phyloP scores from a whole-genome alignment of 35 echinoderm and acorn worm species.

The Stichopus chloronotus region DNA sequence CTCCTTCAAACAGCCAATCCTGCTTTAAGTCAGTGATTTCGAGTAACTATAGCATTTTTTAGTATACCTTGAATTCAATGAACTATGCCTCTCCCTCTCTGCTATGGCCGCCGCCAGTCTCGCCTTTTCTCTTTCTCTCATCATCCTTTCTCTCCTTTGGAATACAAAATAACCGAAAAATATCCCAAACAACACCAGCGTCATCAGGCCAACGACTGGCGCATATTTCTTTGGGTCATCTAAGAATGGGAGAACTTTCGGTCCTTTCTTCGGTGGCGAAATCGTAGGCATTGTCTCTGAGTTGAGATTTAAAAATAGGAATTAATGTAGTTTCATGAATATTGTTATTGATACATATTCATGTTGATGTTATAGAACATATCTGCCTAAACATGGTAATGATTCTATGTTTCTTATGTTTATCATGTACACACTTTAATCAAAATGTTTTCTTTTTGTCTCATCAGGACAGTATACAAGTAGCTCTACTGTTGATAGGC shows the following conservation, averaged over 20 bases:
- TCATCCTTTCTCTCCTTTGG: conserved; percentile 45
- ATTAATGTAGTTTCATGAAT: background rate
- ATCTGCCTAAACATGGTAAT: too few species aligned
- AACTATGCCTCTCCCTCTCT: conserved; percentile 49
- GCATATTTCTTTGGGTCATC: conserved; percentile 79
- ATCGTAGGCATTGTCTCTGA: conserved; percentile 82
- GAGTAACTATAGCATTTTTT: background rate
- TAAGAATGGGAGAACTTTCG: conserved; percentile 65
- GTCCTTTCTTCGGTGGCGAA: background rate
- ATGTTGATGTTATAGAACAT: too few species aligned
- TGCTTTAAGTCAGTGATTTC: background rate
- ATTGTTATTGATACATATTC: too few species aligned
- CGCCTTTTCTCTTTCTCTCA: conserved; percentile 54
- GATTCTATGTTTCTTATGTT: background rate
- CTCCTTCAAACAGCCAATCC: too few species aligned
- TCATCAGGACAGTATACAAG: too few species aligned
- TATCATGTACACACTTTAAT: too few species aligned
- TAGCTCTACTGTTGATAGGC: too few species aligned
- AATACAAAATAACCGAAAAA: conserved; percentile 66
- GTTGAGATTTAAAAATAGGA: background rate
- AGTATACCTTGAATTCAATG: conserved; percentile 46
- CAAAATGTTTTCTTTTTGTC: too few species aligned
- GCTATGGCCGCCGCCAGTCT: conserved; percentile 27
- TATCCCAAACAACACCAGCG: conserved; percentile 63
- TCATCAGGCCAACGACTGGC: conserved; percentile 73